Conservation (phyloP, 2,797 vertebrate species). For the Cuculus canorus region DNA sequence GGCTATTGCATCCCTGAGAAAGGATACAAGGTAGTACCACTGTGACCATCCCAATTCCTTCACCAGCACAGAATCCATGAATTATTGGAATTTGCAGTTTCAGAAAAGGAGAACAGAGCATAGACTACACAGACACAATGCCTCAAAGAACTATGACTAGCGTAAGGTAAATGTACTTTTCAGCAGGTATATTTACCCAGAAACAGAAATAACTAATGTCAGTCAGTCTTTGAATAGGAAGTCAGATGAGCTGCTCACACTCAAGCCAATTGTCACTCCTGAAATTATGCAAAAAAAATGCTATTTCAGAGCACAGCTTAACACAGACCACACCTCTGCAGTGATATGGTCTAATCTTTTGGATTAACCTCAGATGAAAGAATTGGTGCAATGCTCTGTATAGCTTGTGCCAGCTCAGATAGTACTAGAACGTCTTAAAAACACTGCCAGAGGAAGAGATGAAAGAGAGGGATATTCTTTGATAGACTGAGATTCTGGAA, state of each 20-base stretch:
- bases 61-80: background rate
- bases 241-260: background rate
- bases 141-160: background rate
- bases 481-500: background rate
- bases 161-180: background rate
- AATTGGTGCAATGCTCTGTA: background rate
- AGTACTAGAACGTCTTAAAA: background rate
- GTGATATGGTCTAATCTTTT: background rate
- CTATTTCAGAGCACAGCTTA: slow-evolving; percentile 27
- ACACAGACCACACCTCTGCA: background rate
- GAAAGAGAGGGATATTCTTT: background rate
- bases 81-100: background rate
- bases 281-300: background rate
- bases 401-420: background rate
- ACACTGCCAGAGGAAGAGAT: background rate
- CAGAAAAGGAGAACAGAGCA: background rate
- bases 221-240: background rate
- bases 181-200: background rate
- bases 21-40: background rate
- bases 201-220: background rate
- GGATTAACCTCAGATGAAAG: background rate
- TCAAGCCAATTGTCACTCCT: slow-evolving; percentile 6
- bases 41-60: background rate
- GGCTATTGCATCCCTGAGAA: background rate
- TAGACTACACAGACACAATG: background rate